phyloP scores from a whole-genome alignment of 2,113 vertebrate genomes.

The Leptocoma aspasia region DNA sequence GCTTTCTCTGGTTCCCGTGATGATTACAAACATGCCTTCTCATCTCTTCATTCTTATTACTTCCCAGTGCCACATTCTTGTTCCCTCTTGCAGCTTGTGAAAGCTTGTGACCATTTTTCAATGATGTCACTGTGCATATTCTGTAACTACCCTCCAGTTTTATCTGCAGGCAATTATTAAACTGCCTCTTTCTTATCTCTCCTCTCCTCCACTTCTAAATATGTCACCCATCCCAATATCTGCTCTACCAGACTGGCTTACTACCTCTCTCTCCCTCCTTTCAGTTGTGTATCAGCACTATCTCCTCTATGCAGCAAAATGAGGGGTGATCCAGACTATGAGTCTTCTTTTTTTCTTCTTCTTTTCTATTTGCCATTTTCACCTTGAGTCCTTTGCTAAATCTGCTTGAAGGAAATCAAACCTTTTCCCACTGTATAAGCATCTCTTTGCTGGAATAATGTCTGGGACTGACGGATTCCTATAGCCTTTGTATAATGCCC shows the following conservation, averaged over 20 bases:
- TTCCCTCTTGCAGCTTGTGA: background rate
- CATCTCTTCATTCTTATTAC: background rate
- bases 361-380: background rate
- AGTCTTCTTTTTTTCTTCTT: background rate
- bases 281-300: background rate
- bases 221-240: background rate
- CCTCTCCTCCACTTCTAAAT: background rate
- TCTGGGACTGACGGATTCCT: background rate
- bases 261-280: background rate
- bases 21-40: background rate
- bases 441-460: background rate
- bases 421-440: background rate
- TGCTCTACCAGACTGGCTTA: background rate
- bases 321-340: background rate
- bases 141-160: background rate
- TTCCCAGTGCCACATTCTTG: background rate
- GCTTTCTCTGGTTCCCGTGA: background rate
- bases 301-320: background rate
- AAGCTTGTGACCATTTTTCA: background rate
- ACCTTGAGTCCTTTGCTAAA: background rate
- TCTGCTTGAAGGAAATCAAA: background rate
- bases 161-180: background rate
- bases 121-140: background rate
- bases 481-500: background rate
- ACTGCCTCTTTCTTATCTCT: background rate